Conservation (phyloP, 2,113 vertebrate genomes). For the Diadophis punctatus region DNA sequence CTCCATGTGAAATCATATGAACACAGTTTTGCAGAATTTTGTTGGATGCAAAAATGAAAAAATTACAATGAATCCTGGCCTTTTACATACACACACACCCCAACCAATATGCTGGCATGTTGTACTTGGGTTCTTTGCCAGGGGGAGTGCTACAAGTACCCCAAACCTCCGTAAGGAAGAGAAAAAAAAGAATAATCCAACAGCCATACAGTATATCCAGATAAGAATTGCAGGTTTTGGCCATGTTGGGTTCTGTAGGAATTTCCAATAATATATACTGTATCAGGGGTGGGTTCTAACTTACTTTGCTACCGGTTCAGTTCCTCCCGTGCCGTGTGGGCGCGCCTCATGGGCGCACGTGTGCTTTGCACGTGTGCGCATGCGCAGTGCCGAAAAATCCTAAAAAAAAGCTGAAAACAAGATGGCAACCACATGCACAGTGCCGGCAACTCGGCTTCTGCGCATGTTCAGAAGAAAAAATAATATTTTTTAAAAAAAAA, state of each 20-base stretch:
- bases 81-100: too few relatives aligned
- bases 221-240: neutral
- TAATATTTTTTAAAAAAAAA: too few relatives aligned
- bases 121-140: neutral
- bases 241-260: neutral
- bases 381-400: too few relatives aligned
- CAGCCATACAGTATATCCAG: neutral
- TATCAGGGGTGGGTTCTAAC: neutral
- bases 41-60: neutral
- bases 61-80: neutral
- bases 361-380: too few relatives aligned
- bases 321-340: too few relatives aligned
- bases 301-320: too few relatives aligned
- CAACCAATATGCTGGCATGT: neutral
- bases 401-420: too few relatives aligned
- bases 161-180: too few relatives aligned
- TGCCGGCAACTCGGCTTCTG: too few relatives aligned
- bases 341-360: too few relatives aligned
- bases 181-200: neutral
- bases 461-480: too few relatives aligned
- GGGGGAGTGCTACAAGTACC: neutral
- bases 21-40: neutral
- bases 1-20: neutral
- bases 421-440: too few relatives aligned
- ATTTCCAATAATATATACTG: neutral